Base-by-base conservation (phyloP, 2,888 invertebrate species). In the Sicus ferrugineus region DNA sequence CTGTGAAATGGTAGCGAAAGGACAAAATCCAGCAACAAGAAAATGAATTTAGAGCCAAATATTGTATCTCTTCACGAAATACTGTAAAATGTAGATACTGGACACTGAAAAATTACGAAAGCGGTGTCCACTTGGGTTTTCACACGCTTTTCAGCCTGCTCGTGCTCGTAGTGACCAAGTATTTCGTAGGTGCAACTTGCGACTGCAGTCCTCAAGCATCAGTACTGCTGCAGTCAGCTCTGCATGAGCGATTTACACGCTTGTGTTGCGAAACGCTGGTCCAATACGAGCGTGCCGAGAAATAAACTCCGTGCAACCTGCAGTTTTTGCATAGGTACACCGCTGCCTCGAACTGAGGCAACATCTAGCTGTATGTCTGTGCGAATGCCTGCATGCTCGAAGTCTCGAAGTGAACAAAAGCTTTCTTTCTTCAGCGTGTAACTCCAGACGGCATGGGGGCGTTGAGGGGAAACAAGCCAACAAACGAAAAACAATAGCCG, bases 201-300 rank as follows among this genome's bases (percentile, higher is more conserved):
- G 14, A 19, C n/a, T 48, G 63, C 63, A 28, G n/a, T 48, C 26
- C 26, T n/a, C 64, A 30, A 28, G 21, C 31, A 48, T 19, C 50
- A 50, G 28, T 31, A 61, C 11, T 42, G 64, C 31, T 31, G 72
- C 73, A 72, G 73, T 71, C 34, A 61, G 66, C 67, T 38, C 64
- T 69, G 73, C 70, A 68, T 71, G 67, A 73, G 71, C 68, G 72
- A 71, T 73, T 72, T 68, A 58, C 70, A 52, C 26, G 26, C 64
- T 19, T 54, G 11, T 46, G 54, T 67, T 71, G 66, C 69, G 66
- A 71, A 67, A 71, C 65, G 73, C 67, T 77, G 78, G 76, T 75
- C 76, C 73, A 74, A 77, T 79, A 78, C 78, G 78, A 78, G 38
- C 19, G 28, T 28, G 21, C 31, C 30, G 54, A 62, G 61, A 50